Base-by-base conservation (phyloP, 2,888 invertebrate species). In the Aplocera efformata region DNA sequence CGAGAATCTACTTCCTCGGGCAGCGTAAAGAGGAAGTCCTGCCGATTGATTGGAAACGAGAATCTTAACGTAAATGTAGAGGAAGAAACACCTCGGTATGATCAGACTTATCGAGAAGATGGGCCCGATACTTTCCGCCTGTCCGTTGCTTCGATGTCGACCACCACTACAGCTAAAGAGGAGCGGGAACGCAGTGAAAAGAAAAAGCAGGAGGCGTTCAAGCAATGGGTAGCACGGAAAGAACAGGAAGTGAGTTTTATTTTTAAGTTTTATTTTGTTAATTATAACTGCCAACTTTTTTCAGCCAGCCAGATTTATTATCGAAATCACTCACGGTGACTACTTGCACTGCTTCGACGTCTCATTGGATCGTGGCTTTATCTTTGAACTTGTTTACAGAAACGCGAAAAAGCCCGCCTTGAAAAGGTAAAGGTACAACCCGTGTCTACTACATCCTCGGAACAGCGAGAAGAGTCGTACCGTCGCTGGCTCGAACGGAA, bases 401-500 rank as follows among this genome's bases (percentile, higher is more conserved):
- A 69, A 68, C 71, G 79, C 3, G 73, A 81, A 10, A 84, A 72
- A 43, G 67, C 69, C 8, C 75, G 76, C 1, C 37, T 59, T 1
- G 72, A 79, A 46, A 81, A 81, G 48, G 24, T 50, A 39, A 82
- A 79, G 48, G 50, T 37, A 1, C 73, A 68, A 32, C 27, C 48
- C 0, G 57, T 43, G 1, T 64, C 72, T 0, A 56, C 71, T 3
- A 77, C 74, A 1, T 71, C 81, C 0, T 58, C 76, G 1, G 80
- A 89, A 56, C 81, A 89, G 51, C 84, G 90, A 1, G 85, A 88
- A 33, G 82, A 82, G 51, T 82, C 84, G 0, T 90, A 76, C 52
- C 79, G 78, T 3, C 79, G 74, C 21, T 92, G 92, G 92, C 56
- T 91, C 33, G 82, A 86, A 39, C 73, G 75, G 7, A 91, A 91